Conservation (phyloP, 2,797 vertebrate species). For the Zalophus californianus region DNA sequence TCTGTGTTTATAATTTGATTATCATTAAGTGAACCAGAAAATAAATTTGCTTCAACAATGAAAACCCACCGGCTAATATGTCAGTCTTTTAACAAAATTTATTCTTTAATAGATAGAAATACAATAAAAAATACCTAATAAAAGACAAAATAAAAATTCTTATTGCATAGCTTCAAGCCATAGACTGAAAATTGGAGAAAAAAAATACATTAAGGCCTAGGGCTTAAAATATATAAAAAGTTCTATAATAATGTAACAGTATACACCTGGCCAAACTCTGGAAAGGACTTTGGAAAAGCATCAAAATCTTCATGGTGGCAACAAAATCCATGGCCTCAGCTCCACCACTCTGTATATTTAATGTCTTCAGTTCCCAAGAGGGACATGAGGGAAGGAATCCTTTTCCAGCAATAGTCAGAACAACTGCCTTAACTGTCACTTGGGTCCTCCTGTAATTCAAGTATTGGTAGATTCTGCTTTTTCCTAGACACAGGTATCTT, state of each 20-base stretch:
- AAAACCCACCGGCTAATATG: slow-evolving; percentile 57
- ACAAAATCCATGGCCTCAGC: background rate
- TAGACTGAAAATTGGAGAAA: background rate
- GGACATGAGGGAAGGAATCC: rapidly evolving
- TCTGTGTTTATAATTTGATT: slow-evolving; percentile 74
- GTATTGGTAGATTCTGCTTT: background rate
- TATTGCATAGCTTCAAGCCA: slow-evolving; percentile 3
- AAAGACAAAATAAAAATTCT: slow-evolving; percentile 58
- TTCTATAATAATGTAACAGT: background rate
- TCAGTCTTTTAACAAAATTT: slow-evolving; percentile 70
- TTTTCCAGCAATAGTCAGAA: background rate
- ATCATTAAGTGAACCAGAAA: slow-evolving; percentile 77
- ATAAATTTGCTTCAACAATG: slow-evolving; percentile 69
- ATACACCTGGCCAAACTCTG: background rate
- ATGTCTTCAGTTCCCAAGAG: background rate
- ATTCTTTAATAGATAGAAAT: slow-evolving; percentile 61
- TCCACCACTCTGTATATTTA: rapidly evolving
- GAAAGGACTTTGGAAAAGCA: background rate
- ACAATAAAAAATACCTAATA: background rate
- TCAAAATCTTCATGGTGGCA: background rate
- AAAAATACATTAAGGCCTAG: background rate
- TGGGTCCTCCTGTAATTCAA: background rate
- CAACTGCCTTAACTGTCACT: rapidly evolving
- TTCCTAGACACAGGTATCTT: background rate
- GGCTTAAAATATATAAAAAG: background rate